phyloP scores from a whole-genome alignment of 2,113 vertebrate species.

The Sigmodon hispidus region DNA sequence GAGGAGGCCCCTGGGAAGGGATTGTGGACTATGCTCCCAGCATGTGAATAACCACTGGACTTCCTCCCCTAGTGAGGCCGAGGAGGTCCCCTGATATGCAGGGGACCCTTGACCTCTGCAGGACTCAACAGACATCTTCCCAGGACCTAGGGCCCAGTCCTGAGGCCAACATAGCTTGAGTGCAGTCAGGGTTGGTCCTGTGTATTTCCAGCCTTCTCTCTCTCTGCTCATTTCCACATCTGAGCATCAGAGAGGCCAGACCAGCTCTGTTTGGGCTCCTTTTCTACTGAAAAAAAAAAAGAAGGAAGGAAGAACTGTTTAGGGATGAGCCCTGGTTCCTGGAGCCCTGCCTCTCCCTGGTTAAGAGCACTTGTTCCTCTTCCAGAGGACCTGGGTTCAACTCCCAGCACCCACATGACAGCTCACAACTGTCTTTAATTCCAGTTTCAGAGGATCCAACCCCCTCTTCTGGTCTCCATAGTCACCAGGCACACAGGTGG shows the following conservation, averaged over 20 bases:
- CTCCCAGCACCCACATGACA: neutral
- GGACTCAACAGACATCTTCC: neutral
- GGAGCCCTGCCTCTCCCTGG: neutral
- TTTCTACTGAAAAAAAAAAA: neutral
- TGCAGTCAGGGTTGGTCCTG: neutral
- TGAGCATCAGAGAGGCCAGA: neutral
- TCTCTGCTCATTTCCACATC: neutral
- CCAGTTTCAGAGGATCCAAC: neutral
- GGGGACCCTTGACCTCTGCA: neutral
- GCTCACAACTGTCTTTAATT: neutral
- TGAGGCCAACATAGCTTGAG: neutral
- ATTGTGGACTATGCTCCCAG: neutral
- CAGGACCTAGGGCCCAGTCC: neutral
- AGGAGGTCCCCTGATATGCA: neutral
- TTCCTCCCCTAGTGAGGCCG: neutral
- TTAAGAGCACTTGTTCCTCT: neutral
- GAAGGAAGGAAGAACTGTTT: neutral
- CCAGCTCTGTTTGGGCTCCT: neutral
- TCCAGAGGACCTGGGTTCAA: neutral
- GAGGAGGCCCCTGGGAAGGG: conserved; percentile 37
- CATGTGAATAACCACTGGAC: neutral
- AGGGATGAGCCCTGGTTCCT: neutral
- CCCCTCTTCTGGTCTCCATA: neutral
- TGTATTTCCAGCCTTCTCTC: neutral
- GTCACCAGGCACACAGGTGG: neutral